Evolutionary conservation across 2,888 invertebrate genomes (phyloP).

Genomic region (Argyra leucocephala): DNA sequence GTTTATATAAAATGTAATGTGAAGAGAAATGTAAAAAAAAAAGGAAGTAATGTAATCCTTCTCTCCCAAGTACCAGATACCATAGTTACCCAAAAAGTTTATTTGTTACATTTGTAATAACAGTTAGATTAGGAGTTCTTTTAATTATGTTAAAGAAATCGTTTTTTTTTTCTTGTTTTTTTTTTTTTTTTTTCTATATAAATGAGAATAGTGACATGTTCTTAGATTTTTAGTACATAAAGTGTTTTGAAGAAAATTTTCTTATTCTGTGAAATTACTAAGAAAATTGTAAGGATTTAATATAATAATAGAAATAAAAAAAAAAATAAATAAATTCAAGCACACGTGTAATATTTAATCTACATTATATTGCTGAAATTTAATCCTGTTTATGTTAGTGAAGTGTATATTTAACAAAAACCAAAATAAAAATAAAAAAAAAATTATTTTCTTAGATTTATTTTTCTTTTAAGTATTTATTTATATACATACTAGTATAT

Average conservation of each 20-base stretch:
- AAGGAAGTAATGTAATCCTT: neutral
- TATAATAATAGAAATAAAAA: too few relatives aligned
- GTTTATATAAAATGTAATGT: too few relatives aligned
- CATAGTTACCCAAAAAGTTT: neutral
- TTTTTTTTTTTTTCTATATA: neutral
- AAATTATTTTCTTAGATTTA: too few relatives aligned
- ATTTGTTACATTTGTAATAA: neutral
- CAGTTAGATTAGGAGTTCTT: neutral
- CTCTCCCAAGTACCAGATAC: neutral
- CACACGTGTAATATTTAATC: neutral
- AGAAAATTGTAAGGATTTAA: too few relatives aligned
- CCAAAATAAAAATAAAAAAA: too few relatives aligned
- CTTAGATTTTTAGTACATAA: neutral
- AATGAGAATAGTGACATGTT: neutral
- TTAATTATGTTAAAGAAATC: neutral
- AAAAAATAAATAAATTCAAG: neutral
- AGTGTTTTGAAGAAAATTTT: neutral
- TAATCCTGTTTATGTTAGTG: neutral
- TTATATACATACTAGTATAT: too few relatives aligned
- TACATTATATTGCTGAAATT: neutral
- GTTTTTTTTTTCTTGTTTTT: too few relatives aligned
- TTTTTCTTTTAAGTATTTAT: too few relatives aligned
- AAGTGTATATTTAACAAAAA: neutral
- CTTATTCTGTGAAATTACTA: too few relatives aligned
- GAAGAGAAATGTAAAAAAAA: too few relatives aligned